Conservation (phyloP, 1,140 invertebrate species). For the Nylanderia fulva region DNA sequence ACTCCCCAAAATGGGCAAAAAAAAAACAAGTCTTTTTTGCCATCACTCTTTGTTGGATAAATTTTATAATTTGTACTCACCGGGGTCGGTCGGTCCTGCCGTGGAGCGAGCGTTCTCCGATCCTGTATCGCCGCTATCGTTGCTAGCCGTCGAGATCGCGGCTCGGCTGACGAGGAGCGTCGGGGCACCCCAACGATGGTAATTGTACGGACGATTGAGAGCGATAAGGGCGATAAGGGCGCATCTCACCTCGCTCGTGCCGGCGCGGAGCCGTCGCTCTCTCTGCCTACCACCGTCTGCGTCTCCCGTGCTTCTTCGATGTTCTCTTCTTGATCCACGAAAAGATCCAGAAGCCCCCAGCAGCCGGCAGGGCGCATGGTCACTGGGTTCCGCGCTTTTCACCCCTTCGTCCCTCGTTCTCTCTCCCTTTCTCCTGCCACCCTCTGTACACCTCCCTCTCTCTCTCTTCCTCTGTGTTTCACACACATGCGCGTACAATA, state of each 20-base stretch:
- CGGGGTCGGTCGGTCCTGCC: slow-evolving; percentile 34
- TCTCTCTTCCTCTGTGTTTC: neutral
- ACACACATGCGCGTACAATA: slow-evolving; percentile 19
- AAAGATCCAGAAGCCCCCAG: slow-evolving; percentile 72
- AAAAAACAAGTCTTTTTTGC: too few species aligned
- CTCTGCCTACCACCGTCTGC: slow-evolving; percentile 79
- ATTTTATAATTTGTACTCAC: too few species aligned
- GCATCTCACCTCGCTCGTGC: slow-evolving; percentile 80
- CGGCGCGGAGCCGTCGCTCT: slow-evolving; percentile 78
- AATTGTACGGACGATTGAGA: slow-evolving; percentile 80
- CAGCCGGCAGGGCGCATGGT: slow-evolving; percentile 77
- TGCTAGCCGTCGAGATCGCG: slow-evolving; percentile 48
- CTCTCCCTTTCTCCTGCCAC: neutral
- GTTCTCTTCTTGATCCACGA: slow-evolving; percentile 80
- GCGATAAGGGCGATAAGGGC: slow-evolving; percentile 77
- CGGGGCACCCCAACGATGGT: slow-evolving; percentile 77
- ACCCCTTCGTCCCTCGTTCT: slow-evolving; percentile 2
- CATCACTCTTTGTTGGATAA: too few species aligned
- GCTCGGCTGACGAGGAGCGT: slow-evolving; percentile 64
- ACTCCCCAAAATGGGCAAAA: too few species aligned
- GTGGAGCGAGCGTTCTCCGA: slow-evolving; percentile 49
- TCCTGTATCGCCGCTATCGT: slow-evolving; percentile 59
- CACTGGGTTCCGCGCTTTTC: slow-evolving; percentile 59
- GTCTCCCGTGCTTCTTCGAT: slow-evolving; percentile 81
- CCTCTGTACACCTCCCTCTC: slow-evolving; percentile 19